Conservation (phyloP, 2,113 vertebrate species). For the Uria aalge region DNA sequence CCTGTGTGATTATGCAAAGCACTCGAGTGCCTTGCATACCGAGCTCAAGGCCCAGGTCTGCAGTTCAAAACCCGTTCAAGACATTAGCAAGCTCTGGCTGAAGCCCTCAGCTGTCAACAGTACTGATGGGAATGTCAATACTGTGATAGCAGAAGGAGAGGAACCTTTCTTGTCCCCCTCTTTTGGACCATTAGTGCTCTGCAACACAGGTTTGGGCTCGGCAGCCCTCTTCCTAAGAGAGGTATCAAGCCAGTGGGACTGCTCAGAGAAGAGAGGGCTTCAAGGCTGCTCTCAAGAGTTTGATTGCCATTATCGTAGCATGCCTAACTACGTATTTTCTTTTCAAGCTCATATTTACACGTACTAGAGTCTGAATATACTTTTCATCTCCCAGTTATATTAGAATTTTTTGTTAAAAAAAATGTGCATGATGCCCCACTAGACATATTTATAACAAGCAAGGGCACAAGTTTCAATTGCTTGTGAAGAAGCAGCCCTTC, state of each 20-base stretch:
- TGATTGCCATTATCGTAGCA: background rate
- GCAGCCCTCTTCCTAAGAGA: background rate
- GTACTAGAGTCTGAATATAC: background rate
- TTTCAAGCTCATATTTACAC: background rate
- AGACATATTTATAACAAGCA: slow-evolving; percentile 65
- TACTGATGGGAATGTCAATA: background rate
- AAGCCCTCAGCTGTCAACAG: background rate
- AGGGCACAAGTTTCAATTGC: slow-evolving; percentile 47
- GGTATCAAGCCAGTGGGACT: background rate
- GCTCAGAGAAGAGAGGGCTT: background rate
- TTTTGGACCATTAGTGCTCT: background rate
- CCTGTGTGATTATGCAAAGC: background rate
- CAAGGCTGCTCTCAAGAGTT: background rate
- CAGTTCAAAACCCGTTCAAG: background rate
- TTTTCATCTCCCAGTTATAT: background rate
- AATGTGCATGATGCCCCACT: slow-evolving; percentile 3
- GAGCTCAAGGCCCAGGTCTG: background rate
- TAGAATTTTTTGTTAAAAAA: slow-evolving; percentile 59
- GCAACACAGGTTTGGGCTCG: background rate
- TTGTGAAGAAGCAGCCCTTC: slow-evolving; percentile 44
- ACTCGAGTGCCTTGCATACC: background rate
- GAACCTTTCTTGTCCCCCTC: background rate
- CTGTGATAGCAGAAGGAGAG: background rate
- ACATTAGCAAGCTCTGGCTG: background rate
- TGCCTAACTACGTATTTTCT: background rate